These are phyloP conservation scores for Zaprionus vittiger DNA, from an alignment of 1,140 invertebrate species.

Conservation along the genomic window DNA sequence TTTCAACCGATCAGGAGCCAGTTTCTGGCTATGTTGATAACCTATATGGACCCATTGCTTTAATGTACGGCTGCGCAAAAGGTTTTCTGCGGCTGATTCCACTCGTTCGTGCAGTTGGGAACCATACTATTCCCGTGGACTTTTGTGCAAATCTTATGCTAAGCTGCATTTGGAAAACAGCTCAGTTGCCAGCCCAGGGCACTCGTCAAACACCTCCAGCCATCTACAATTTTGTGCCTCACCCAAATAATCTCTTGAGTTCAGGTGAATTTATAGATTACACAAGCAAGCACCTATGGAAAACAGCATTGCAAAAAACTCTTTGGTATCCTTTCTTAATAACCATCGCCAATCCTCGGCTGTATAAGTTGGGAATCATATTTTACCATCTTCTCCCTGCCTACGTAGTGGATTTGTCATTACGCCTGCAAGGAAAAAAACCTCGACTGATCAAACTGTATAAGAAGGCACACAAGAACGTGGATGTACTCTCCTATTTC, in stretches of 20 bases:
- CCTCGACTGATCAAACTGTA: conserved; percentile 87
- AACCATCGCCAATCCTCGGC: conserved; percentile 68
- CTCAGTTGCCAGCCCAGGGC: conserved; percentile 84
- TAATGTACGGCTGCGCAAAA: conserved; percentile 88
- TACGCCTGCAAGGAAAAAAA: conserved; percentile 83
- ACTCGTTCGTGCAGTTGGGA: conserved; percentile 85
- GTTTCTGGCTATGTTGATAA: conserved; percentile 94
- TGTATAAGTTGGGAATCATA: conserved; percentile 84
- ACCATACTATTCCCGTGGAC: conserved; percentile 93
- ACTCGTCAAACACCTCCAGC: conserved; percentile 68
- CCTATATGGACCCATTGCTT: conserved; percentile 94
- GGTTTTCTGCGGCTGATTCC: conserved; percentile 89
- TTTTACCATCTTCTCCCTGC: conserved; percentile 87
- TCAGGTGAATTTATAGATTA: conserved; percentile 85
- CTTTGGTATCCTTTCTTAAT: conserved; percentile 85
- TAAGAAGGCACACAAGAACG: conserved; percentile 88
- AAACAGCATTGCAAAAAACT: conserved; percentile 71
- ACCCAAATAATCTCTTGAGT: conserved; percentile 85
- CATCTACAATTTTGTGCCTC: conserved; percentile 90
- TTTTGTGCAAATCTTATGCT: conserved; percentile 90
- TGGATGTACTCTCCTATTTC: conserved; percentile 88
- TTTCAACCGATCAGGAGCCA: conserved; percentile 91
- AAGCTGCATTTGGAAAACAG: conserved; percentile 89
- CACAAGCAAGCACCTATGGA: conserved; percentile 50
- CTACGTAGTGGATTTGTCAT: conserved; percentile 85